phyloP scores from a whole-genome alignment of 2,888 invertebrate genomes.

The Merodon equestris region DNA sequence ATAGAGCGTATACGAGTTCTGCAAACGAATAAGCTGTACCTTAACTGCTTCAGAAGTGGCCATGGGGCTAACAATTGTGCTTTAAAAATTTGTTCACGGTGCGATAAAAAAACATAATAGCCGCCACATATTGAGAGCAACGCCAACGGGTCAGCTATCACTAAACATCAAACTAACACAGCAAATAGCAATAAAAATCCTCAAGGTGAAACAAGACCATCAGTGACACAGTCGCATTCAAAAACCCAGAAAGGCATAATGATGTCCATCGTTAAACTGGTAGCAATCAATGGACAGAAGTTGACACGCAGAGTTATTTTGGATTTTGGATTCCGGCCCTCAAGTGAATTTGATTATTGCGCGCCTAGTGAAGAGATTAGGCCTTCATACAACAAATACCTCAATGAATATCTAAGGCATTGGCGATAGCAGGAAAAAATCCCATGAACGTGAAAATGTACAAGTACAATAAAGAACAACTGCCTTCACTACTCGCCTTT shows the following conservation, averaged over 20 bases:
- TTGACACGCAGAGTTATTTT: slow-evolving; percentile 10
- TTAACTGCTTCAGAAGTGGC: slow-evolving; percentile 15
- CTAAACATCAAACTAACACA: slow-evolving; percentile 2
- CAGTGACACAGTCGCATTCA: too few relatives aligned
- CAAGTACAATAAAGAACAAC: slow-evolving; percentile 11
- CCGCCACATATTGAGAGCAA: slow-evolving; percentile 17
- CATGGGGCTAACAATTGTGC: slow-evolving; percentile 15
- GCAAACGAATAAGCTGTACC: slow-evolving; percentile 1
- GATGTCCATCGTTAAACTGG: background rate
- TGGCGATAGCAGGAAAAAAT: slow-evolving; percentile 5
- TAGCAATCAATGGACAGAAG: slow-evolving; percentile 8
- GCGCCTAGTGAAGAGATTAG: slow-evolving; percentile 18
- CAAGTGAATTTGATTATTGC: slow-evolving; percentile 34
- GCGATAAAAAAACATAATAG: slow-evolving; percentile 6
- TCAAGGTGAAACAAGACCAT: too few relatives aligned
- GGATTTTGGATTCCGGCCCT: slow-evolving; percentile 26
- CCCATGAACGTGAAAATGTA: slow-evolving; percentile 11
- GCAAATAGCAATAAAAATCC: background rate
- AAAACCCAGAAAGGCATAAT: too few relatives aligned
- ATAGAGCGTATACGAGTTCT: slow-evolving; percentile 10
- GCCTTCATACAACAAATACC: slow-evolving; percentile 8
- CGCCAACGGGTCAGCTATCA: background rate
- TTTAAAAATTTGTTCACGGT: slow-evolving; percentile 23
- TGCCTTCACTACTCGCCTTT: slow-evolving; percentile 7
- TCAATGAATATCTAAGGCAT: slow-evolving; percentile 20